phyloP scores from a whole-genome alignment of 2,888 invertebrate species.

The Cantharis rufa region DNA sequence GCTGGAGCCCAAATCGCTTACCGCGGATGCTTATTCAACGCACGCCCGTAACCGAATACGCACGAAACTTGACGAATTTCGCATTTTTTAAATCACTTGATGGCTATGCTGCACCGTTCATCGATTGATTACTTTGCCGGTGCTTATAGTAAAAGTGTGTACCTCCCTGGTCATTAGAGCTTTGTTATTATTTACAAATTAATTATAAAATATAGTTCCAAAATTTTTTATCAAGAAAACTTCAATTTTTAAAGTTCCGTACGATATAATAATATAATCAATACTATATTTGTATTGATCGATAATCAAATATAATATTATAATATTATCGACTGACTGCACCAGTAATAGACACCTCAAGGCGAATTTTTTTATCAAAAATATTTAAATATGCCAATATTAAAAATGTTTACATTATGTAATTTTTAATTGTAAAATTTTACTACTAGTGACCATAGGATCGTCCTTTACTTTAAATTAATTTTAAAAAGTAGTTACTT shows the following conservation, averaged over 20 bases:
- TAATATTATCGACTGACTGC: too few species aligned
- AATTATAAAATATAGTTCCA: background rate
- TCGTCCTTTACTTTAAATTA: too few species aligned
- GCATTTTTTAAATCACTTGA: slow-evolving; percentile 28
- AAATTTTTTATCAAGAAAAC: background rate
- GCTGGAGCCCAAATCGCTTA: slow-evolving; percentile 37
- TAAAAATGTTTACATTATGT: too few species aligned
- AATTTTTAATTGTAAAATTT: too few species aligned
- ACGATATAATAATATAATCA: background rate
- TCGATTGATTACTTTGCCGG: slow-evolving; percentile 16
- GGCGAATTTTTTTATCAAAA: too few species aligned
- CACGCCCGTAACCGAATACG: slow-evolving; percentile 38
- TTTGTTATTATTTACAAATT: background rate
- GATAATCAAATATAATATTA: too few species aligned
- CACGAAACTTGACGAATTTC: slow-evolving; percentile 36
- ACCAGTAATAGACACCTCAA: too few species aligned
- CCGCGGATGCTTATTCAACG: slow-evolving; percentile 38
- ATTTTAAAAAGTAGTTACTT: too few species aligned
- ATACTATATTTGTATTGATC: too few species aligned
- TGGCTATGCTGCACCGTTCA: slow-evolving; percentile 30
- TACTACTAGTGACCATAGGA: too few species aligned
- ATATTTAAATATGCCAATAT: too few species aligned
- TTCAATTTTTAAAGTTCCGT: background rate
- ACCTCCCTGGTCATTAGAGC: background rate
- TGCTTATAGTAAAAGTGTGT: background rate